Evolutionary conservation across 2,888 invertebrate genomes (phyloP), one percentile per base, ranked within the genome.

Genomic region (Stramonita haemastoma): DNA sequence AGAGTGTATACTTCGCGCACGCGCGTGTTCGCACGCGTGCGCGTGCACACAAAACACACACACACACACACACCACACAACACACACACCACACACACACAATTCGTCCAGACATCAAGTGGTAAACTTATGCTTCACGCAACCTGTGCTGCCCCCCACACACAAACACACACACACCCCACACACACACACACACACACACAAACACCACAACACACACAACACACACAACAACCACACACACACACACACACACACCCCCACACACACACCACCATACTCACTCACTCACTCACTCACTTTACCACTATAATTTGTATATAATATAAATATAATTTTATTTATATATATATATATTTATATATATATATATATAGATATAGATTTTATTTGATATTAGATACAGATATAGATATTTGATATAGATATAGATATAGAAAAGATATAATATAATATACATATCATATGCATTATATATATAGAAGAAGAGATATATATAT

Each of bases 1-100:
- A 8, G 4, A 46, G 46, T 46, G 46, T 46, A 46, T 46, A 46
- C 46, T 46, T 46, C 46, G 46, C 11, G 26, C 66, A 0, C 66
- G 6, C 66, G n/a, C n/a, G n/a, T n/a, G n/a, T n/a, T 2, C 66
- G 6, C 66, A 11, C 66, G 26, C 66, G 1, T n/a, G n/a, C n/a
- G n/a, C 66, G 19, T 26, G 1, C 66, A 66, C 66, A 66, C 66
- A 66, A n/a, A n/a, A n/a, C 66, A 66, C 66, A 66, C 66, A 66
- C 66, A 66, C 66, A 66, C 66, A 66, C 66, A 66, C 66, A 66
- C 66, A 66, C 66, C n/a, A n/a, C n/a, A n/a, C n/a, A n/a, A 66
- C 66, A 66, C 66, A 66, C 46, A 46, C 46, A 46, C 46, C 46
- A 8, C 46, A 8, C 46, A 8, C 46, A 46, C 46, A 46, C 46